Percentiles rank a stretch among this genome's conserved stretches.
These are phyloP conservation scores for Ladona fulva DNA, from an alignment of 1,140 invertebrate species.

Conservation along the genomic window DNA sequence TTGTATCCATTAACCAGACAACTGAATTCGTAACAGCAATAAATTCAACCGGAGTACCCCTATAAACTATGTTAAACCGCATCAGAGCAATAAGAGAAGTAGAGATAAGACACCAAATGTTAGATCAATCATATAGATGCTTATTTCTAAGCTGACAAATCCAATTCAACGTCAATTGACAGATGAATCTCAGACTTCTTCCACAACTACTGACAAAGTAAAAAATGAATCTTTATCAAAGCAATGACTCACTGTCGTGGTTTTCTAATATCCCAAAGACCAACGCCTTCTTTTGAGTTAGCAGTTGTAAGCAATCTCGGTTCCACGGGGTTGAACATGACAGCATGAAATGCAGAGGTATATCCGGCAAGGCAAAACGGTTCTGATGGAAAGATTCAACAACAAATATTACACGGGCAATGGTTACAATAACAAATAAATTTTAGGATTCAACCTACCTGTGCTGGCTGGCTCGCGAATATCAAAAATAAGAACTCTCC, in stretches of 20 bases:
- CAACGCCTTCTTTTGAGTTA: conserved; percentile 80
- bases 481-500: conserved; percentile 76
- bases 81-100: no score
- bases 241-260: conserved; percentile 60
- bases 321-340: conserved; percentile 82
- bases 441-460: conserved; percentile 33
- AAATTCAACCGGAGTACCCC: no score
- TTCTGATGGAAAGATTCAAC: conserved; percentile 41
- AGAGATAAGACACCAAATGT: no score
- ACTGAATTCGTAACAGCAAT: no score
- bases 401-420: conserved; percentile 14
- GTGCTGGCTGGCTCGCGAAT: conserved; percentile 52
- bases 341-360: conserved; percentile 73
- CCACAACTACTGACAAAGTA: no score
- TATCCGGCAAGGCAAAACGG: conserved; percentile 55
- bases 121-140: no score
- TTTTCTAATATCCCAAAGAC: conserved; percentile 79
- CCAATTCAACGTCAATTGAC: no score
- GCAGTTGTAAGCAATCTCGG: conserved; percentile 73
- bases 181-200: no score
- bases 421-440: conserved; percentile 5
- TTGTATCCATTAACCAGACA: no score
- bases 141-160: no score
- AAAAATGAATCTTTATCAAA: neutral
- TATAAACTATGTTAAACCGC: no score